A percentile compares a stretch with the other conserved stretches of the same genome.
phyloP scores from a whole-genome alignment of 2,797 vertebrate genomes.

The Heterohyrax brucei region DNA sequence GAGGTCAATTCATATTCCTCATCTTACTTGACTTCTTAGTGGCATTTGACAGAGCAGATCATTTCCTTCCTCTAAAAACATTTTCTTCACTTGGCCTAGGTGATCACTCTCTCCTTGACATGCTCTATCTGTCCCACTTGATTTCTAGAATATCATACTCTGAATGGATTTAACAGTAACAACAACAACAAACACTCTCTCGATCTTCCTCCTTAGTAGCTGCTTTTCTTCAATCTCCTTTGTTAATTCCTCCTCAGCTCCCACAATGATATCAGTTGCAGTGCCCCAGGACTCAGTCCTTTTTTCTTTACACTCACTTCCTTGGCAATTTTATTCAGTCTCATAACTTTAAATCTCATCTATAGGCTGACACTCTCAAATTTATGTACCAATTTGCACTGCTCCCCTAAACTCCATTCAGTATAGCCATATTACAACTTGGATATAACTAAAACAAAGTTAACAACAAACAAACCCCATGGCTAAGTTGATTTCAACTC shows the following conservation, averaged over 20 bases:
- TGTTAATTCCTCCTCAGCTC: conserved; percentile 16
- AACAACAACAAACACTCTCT: not conserved
- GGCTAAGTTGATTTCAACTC: too few species aligned
- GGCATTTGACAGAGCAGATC: not conserved
- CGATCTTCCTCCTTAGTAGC: not conserved
- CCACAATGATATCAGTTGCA: not conserved
- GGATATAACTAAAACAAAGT: not conserved
- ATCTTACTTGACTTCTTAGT: not conserved
- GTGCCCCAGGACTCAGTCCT: not conserved
- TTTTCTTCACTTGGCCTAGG: conserved; percentile 18
- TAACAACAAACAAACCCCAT: not conserved
- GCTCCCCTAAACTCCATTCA: conserved; percentile 20
- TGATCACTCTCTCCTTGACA: not conserved
- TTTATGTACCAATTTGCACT: conserved; percentile 19
- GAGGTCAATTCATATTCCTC: not conserved
- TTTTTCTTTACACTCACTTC: not conserved
- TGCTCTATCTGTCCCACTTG: not conserved
- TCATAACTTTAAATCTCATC: conserved; percentile 39
- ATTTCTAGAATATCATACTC: not conserved
- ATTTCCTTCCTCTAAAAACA: not conserved
- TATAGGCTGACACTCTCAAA: not conserved
- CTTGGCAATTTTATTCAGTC: not conserved
- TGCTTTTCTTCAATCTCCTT: not conserved
- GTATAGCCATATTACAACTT: conserved; percentile 30
- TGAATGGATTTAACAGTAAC: not conserved